These are phyloP conservation scores for Accipiter cooperii DNA, from an alignment of 2,113 vertebrate species.

Conservation along the genomic window DNA sequence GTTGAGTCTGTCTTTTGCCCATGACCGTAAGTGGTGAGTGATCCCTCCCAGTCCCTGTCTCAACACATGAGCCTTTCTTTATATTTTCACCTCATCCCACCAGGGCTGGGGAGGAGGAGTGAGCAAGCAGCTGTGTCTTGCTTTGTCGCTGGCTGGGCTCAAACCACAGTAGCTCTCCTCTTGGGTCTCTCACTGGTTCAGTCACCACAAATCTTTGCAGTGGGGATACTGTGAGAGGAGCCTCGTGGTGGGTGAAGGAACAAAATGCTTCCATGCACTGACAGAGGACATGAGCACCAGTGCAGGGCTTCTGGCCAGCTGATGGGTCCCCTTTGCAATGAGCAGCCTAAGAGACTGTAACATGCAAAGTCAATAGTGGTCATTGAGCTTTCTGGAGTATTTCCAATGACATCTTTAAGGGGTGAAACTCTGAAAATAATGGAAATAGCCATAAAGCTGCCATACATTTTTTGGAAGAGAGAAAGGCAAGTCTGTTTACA, in stretches of 20 bases:
- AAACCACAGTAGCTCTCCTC: background rate
- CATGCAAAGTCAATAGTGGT: too few relatives aligned
- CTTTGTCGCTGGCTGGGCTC: too few relatives aligned
- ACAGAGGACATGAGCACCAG: background rate
- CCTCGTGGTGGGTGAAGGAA: accelerated
- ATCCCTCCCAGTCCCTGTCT: too few relatives aligned
- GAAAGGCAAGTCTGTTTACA: background rate
- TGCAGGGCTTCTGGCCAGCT: background rate
- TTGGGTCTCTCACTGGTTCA: background rate
- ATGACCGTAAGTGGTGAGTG: too few relatives aligned
- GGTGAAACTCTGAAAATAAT: background rate
- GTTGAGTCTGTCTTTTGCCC: too few relatives aligned
- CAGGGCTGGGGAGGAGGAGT: too few relatives aligned
- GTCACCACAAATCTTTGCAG: background rate
- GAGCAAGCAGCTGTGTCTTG: too few relatives aligned
- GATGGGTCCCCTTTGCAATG: background rate
- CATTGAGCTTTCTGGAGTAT: background rate
- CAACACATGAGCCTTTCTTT: too few relatives aligned
- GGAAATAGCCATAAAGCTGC: background rate
- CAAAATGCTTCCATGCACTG: background rate
- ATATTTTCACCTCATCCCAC: too few relatives aligned
- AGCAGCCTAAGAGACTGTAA: background rate
- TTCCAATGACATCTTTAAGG: background rate
- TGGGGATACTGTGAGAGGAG: background rate
- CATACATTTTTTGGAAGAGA: background rate